Evolutionary conservation across 2,113 vertebrate genomes (phyloP), one percentile per base, ranked within the genome.

Genomic region (Oxygymnocypris stewartii): DNA sequence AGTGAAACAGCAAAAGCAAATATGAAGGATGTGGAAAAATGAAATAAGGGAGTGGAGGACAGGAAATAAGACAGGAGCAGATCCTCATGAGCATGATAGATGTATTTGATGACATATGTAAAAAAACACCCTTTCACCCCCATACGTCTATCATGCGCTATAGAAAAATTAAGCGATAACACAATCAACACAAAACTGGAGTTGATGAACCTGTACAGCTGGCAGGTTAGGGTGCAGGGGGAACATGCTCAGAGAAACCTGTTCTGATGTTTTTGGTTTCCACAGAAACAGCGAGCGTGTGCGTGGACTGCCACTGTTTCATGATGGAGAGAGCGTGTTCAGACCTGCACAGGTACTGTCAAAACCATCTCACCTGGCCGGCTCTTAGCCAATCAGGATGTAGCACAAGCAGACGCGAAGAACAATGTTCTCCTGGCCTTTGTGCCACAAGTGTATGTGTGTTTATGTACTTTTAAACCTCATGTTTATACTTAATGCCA

Each of bases 251-350:
- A 94, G 95, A 96, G 92, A 94, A 96, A 99, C 97, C 96, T 96
- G 96, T 97, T 97, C 95, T 96, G 93, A 94, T 99, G 97, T 98
- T 99, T 96, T 95, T 95, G 95, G 98, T 99, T 97, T 97, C 98
- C 97, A 99, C 96, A 99, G 97, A 97, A 96, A 99, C 97, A 92
- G 94, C 93, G 91, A 92, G 94, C 92, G 95, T 95, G 94, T 95
- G 92, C 96, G 95, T 94, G 94, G 90, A 95, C 94, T 95, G 94
- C 94, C 96, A 96, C 94, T 93, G 94, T 95, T 94, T 92, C 92
- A 90, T 92, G 94, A 93, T 94, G 85, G 89, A 83, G 10, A 94
- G 23, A 94, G 92, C 98, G 86, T 97, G 98, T 98, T 96, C 94
- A 94, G 96, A 96, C 98, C 96, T 99, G 98, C 94, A 94, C 91